Percentiles rank a stretch among this genome's conserved stretches.
Evolutionary conservation across 2,797 vertebrate species (phyloP).

Genomic region (Prionace glauca): DNA sequence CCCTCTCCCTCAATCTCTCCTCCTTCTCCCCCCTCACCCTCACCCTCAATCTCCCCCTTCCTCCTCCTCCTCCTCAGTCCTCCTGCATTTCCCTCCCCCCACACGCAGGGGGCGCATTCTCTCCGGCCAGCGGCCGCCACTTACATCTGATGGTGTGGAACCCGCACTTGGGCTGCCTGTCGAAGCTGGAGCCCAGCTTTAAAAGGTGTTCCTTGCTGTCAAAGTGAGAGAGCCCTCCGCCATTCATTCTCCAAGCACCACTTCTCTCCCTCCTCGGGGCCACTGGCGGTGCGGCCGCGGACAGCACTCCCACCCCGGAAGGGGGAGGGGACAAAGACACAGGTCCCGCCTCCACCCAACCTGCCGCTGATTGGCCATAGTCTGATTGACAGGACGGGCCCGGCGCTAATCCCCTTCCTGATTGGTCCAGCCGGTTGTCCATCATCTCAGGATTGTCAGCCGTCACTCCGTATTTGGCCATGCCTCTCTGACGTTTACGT

Average conservation of each 20-base stretch:
- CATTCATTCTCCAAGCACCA: constrained; percentile 69
- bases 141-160: constrained; percentile 96
- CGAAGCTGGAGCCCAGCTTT: constrained; percentile 84
- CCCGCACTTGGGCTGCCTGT: constrained; percentile 82
- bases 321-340: background rate
- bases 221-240: constrained; percentile 66
- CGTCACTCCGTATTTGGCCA: background rate
- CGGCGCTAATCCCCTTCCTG: constrained; percentile 43
- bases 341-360: background rate
- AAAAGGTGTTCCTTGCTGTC: constrained; percentile 82
- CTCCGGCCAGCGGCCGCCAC: background rate
- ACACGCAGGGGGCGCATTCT: background rate
- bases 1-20: background rate
- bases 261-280: background rate
- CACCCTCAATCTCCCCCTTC: background rate
- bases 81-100: background rate
- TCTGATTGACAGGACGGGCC: background rate
- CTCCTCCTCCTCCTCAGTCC: background rate
- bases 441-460: background rate
- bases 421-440: background rate
- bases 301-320: constrained; percentile 40
- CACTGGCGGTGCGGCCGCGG: constrained; percentile 43
- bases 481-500: background rate
- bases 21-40: no score
- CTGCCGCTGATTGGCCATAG: fast-evolving